Percentiles rank a stretch among this genome's conserved stretches.
Conservation (phyloP, 2,888 invertebrate species). For the Abscondita cerata region DNA sequence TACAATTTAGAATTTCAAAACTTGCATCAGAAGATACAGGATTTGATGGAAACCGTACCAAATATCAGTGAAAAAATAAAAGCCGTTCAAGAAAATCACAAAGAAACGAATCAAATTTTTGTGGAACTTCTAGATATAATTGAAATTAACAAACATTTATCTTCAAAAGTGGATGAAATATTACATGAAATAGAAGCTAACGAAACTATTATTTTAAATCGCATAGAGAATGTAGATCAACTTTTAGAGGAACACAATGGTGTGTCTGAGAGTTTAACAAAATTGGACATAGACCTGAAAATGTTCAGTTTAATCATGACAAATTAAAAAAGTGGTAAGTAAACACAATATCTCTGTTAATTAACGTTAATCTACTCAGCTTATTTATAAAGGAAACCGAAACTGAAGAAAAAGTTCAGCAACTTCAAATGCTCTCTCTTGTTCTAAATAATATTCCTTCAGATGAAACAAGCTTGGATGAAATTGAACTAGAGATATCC, state of each 20-base stretch:
- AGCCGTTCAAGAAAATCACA: conserved; percentile 14
- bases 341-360: neutral
- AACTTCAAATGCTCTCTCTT: conserved; percentile 13
- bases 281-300: conserved; percentile 11
- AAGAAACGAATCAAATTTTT: conserved; percentile 18
- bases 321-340: conserved; percentile 14
- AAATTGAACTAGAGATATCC: conserved; percentile 31
- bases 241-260: conserved; percentile 19
- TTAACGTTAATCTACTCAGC: neutral
- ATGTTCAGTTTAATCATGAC: neutral
- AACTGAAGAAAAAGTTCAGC: conserved; percentile 5
- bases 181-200: neutral
- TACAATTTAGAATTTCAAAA: conserved; percentile 17
- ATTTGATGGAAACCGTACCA: conserved; percentile 14
- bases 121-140: conserved; percentile 15
- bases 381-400: conserved; percentile 14
- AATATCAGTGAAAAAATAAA: conserved; percentile 17
- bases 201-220: neutral
- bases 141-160: conserved; percentile 12
- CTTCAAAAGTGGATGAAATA: conserved; percentile 16
- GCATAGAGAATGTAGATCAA: conserved; percentile 10
- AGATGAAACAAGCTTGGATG: conserved; percentile 13
- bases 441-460: conserved; percentile 15
- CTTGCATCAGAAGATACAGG: conserved; percentile 6
- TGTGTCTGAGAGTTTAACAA: conserved; percentile 6